phyloP scores from a whole-genome alignment of 2,888 invertebrate species.

The Cerastoderma edule region DNA sequence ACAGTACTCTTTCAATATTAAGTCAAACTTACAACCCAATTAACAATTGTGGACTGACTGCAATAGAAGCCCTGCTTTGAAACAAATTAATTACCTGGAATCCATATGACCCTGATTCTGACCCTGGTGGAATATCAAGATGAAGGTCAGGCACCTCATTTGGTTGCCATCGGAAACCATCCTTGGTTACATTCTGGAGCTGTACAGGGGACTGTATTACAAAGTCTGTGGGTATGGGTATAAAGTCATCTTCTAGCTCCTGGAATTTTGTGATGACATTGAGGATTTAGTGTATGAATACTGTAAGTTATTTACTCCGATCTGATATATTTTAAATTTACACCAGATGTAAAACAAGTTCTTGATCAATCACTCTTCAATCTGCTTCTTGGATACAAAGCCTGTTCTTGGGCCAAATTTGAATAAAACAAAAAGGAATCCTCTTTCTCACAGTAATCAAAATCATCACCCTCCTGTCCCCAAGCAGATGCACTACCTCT shows the following conservation, averaged over 20 bases:
- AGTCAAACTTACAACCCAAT: background rate
- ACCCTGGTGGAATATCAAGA: conserved; percentile 17
- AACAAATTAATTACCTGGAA: conserved; percentile 6
- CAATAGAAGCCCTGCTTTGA: too few species aligned
- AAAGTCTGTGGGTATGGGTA: conserved; percentile 64
- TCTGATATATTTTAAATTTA: too few species aligned
- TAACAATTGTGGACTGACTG: background rate
- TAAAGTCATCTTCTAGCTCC: conserved; percentile 70
- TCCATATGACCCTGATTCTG: conserved; percentile 23
- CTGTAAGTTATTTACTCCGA: too few species aligned
- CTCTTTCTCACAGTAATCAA: too few species aligned
- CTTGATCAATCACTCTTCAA: too few species aligned
- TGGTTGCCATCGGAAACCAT: conserved; percentile 45
- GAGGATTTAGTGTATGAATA: background rate
- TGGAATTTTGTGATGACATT: conserved; percentile 27
- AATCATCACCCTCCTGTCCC: too few species aligned
- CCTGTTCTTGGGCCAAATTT: too few species aligned
- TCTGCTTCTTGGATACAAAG: too few species aligned
- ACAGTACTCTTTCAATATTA: background rate
- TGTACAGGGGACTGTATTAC: conserved; percentile 47
- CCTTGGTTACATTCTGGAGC: conserved; percentile 27
- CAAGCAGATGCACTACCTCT: too few species aligned
- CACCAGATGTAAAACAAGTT: too few species aligned
- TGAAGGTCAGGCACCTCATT: conserved; percentile 16
- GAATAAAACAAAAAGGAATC: too few species aligned